phyloP scores from a whole-genome alignment of 64 coral and sea anemone species.

The Montipora efflorescens region DNA sequence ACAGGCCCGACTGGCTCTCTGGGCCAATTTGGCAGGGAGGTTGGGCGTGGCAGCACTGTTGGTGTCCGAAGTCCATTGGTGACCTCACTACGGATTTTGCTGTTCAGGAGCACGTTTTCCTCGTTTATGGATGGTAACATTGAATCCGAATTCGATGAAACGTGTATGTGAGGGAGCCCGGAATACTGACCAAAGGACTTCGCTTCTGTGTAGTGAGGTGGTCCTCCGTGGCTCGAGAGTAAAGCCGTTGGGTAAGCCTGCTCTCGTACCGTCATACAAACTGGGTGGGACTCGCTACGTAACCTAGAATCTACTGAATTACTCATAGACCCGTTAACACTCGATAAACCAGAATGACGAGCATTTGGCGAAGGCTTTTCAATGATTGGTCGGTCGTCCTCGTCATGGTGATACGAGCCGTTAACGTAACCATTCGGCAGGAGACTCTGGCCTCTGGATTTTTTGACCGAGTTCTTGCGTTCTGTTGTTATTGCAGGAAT shows the following conservation, averaged over 20 bases:
- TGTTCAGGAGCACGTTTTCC: neutral
- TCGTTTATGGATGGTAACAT: constrained; percentile 72
- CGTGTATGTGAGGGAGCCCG: neutral
- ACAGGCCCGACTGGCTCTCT: constrained; percentile 20
- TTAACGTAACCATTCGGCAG: constrained; percentile 74
- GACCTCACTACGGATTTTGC: neutral
- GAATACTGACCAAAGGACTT: constrained; percentile 17
- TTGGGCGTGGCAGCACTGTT: constrained; percentile 39
- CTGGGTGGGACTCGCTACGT: neutral
- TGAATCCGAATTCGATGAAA: constrained; percentile 31
- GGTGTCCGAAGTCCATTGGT: constrained; percentile 16
- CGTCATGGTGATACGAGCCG: constrained; percentile 70
- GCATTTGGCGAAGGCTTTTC: neutral
- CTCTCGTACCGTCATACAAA: neutral
- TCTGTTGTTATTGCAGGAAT: constrained; percentile 66
- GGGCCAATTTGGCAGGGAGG: constrained; percentile 53
- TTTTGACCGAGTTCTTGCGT: constrained; percentile 54
- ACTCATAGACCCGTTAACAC: neutral
- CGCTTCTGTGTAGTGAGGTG: constrained; percentile 35
- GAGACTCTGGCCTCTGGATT: neutral
- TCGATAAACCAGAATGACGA: neutral
- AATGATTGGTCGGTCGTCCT: constrained; percentile 47
- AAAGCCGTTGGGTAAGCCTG: neutral
- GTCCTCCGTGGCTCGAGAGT: neutral
- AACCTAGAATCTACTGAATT: neutral